Evolutionary conservation across 2,797 vertebrate species (phyloP), one percentile per base, ranked within the genome.

Genomic region (Sarcophilus harrisii): DNA sequence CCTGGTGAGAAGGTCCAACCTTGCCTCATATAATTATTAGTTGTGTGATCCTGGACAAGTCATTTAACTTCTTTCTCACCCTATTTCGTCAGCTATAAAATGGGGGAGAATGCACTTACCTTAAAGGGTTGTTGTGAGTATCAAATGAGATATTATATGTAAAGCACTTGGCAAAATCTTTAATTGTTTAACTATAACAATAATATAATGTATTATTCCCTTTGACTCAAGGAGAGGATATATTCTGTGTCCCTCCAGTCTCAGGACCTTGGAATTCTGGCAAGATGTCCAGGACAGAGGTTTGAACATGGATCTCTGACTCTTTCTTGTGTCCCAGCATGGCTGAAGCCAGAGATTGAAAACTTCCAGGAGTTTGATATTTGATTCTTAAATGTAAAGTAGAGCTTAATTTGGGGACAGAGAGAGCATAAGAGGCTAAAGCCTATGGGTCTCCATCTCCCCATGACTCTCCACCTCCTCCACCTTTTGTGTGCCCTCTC

Each of bases 401-500:
- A 81, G 54, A 91, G 5, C 49, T 66, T 57, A 38, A 30, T 13
- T n/a, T 87, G 73, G 73, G 73, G 24, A 49, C 73, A 87, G 24
- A 73, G 16, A 38, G 66, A 49, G 24, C 3, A 49, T 87, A 58
- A 57, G 52, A 91, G 52, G 28, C 32, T 91, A 24, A 91, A 45
- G 3, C 38, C n/a, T 81, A 0, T 45, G 73, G 18, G 73, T 12
- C 21, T 10, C 73, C 66, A 81, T 87, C 38, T 38, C 73, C 73
- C 9, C 49, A 87, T 49, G 38, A 59, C 24, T 5, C 0, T n/a
- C 5, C 60, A 96, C 59, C 2, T 97, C 27, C 0, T 1, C 0
- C 52, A 57, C 1, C 90, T 81, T 10, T 90, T 0, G 87, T 96
- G 91, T 1, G 92, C 92, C 97, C 0, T 97, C 57, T 96, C 94